Evolutionary conservation across 2,888 invertebrate species (phyloP), one percentile per base, ranked within the genome.

Genomic region (Eilema sororculum): DNA sequence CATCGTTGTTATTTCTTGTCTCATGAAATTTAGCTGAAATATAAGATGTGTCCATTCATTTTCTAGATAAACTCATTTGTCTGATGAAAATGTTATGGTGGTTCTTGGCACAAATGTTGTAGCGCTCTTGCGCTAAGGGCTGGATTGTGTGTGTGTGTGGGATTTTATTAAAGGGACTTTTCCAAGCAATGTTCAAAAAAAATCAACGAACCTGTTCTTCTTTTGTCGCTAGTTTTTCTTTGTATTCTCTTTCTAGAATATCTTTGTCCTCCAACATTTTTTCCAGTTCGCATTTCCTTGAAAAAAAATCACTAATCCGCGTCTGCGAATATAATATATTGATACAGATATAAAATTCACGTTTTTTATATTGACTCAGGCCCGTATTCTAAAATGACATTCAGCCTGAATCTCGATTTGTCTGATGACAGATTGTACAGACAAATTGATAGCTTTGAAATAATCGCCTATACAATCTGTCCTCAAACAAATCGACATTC

Each of bases 201-300:
- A n/a, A n/a, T n/a, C 9, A 60, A 67, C 72, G 73, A 67, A 93
- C 93, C 87, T 93, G 88, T 67, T 79, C 74, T 12, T 90, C 89
- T 71, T 86, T 91, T 6, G 73, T 66, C 37, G 83, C 78, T 0
- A 90, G 77, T 28, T 87, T 82, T 3, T 78, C 77, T 70, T 82
- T 76, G 58, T 76, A 76, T 22, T 80, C 79, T 41, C 74, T 69
- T 16, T 87, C 86, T 2, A 74, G 20, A 8, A 74, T 77, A 10
- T 86, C 78, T 46, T 86, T 89, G 5, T 78, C 80, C n/a, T 67
- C 66, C 12, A 90, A 52, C 8, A 69, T 72, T 12, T 75, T 69
- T 66, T 93, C 89, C 69, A 91, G 68, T n/a, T 86, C 86, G 2
- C 68, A 65, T 25, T 89, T 69, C 37, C 79, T 86, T 8, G 81